Evolutionary conservation across 1,140 invertebrate species (phyloP).

Genomic region (Drosophila leontia): DNA sequence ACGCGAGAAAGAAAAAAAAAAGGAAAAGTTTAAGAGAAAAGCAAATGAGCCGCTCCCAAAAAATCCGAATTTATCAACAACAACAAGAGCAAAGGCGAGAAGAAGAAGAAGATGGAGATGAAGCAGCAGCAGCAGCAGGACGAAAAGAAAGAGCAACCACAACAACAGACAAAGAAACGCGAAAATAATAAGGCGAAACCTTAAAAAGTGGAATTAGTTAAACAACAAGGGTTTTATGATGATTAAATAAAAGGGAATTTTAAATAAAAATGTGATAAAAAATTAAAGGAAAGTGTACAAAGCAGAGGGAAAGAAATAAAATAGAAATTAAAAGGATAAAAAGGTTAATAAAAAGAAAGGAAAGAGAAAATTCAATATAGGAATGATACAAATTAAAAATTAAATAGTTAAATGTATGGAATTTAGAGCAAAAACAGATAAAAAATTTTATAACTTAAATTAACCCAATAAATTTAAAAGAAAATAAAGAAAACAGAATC

Average conservation of each 20-base stretch:
- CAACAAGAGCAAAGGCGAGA: slow-evolving; percentile 34
- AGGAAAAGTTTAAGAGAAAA: slow-evolving; percentile 52
- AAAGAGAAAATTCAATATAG: too few relatives aligned
- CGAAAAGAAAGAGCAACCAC: slow-evolving; percentile 51
- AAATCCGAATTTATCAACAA: slow-evolving; percentile 64
- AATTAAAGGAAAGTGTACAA: neutral
- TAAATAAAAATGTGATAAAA: neutral
- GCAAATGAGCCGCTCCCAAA: slow-evolving; percentile 64
- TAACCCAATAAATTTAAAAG: neutral
- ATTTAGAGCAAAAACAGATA: too few relatives aligned
- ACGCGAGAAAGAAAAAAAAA: slow-evolving; percentile 30
- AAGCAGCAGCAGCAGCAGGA: slow-evolving; percentile 16
- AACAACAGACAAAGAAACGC: slow-evolving; percentile 59
- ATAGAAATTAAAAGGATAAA: neutral
- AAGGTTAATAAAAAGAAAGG: neutral
- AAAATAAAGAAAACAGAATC: neutral
- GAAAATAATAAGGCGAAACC: slow-evolving; percentile 20
- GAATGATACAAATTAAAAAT: neutral
- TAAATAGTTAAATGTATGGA: too few relatives aligned
- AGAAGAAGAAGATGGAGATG: slow-evolving; percentile 6
- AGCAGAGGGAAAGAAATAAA: neutral
- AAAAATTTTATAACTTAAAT: too few relatives aligned
- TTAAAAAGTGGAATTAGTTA: neutral
- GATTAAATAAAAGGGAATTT: neutral
- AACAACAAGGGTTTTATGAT: neutral